phyloP scores from a whole-genome alignment of 2,888 invertebrate genomes.

The Geotrupes spiniger region DNA sequence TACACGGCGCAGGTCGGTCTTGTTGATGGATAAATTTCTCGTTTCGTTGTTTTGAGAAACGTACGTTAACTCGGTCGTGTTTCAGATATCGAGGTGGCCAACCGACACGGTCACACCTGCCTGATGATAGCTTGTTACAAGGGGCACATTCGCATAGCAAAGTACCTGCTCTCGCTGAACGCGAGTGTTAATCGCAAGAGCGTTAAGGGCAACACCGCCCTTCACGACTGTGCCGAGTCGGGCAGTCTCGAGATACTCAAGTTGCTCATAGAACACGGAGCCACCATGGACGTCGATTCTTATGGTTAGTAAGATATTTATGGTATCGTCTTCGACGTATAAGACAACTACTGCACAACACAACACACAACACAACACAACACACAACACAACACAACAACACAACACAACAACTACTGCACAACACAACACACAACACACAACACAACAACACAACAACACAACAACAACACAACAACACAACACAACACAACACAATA shows the following conservation, averaged over 20 bases:
- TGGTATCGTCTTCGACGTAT: too few relatives aligned
- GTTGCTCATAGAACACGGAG: conserved; percentile 81
- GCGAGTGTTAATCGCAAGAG: conserved; percentile 93
- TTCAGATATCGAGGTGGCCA: conserved; percentile 91
- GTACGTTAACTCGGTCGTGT: conserved; percentile 8
- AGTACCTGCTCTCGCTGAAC: conserved; percentile 79
- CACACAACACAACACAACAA: too few relatives aligned
- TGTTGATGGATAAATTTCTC: background rate
- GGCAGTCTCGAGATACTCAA: conserved; percentile 91
- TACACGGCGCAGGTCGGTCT: conserved; percentile 76
- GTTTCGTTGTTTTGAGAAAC: background rate
- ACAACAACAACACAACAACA: too few relatives aligned
- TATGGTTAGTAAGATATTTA: conserved; percentile 64
- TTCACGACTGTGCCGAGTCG: conserved; percentile 97
- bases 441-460: too few relatives aligned
- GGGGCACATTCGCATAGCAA: conserved; percentile 87
- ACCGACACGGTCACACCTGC: conserved; percentile 94
- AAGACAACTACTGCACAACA: too few relatives aligned
- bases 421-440: background rate
- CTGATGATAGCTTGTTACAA: conserved; percentile 98
- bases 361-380: too few relatives aligned
- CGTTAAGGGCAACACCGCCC: conserved; percentile 91
- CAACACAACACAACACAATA: too few relatives aligned
- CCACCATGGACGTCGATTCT: conserved; percentile 90
- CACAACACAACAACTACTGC: conserved; percentile 4